Base-by-base conservation (phyloP, 2,888 invertebrate genomes). In the Noctua janthe region DNA sequence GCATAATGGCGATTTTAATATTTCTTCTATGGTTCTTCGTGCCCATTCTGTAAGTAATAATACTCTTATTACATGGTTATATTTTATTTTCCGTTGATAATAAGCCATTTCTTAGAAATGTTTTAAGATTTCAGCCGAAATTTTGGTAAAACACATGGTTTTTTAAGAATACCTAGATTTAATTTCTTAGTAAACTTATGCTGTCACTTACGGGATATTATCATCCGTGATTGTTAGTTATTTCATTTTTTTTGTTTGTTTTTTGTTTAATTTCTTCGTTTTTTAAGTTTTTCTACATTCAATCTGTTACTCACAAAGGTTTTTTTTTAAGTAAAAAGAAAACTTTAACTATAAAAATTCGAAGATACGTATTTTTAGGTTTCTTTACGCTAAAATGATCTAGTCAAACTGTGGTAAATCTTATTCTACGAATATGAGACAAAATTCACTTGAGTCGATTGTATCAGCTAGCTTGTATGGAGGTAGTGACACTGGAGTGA, bases 21-120 rank as follows among this genome's bases (percentile, higher is more conserved):
- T 97, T 98, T 93, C 94, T 97, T 91, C 96, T 98, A 91, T 98
- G 98, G 98, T 97, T 97, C 91, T 95, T 98, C 92, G 96, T 98
- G 89, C 97, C 97, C 91, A 94, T 97, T 92, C 96, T 97, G 98
- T 98, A 94, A 97, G 97, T 96, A 94, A 92, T 89, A 81, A 84
- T 76, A 87, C 82, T 84, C 81, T 84, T 84, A 88, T 88, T 87
- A 81, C 82, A 71, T 54, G 2, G 71, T 81, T 43, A 82, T 81
- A 87, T 76, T 78, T 87, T 62, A 43, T 82, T 67, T 47, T 62
- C 72, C 51, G 49, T 78, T 78, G 70, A 64, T 75, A 74, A 81
- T 86, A 71, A 72, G 23, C 47, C 59, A 59, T 70, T 82, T 76
- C 49, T 81, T 67, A n/a, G 23, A 54, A 81, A 75, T 69, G 47